A percentile compares a stretch with the other conserved stretches of the same genome.
Conservation (phyloP, 23 tunicate genomes). For the Ciona savignyi region DNA sequence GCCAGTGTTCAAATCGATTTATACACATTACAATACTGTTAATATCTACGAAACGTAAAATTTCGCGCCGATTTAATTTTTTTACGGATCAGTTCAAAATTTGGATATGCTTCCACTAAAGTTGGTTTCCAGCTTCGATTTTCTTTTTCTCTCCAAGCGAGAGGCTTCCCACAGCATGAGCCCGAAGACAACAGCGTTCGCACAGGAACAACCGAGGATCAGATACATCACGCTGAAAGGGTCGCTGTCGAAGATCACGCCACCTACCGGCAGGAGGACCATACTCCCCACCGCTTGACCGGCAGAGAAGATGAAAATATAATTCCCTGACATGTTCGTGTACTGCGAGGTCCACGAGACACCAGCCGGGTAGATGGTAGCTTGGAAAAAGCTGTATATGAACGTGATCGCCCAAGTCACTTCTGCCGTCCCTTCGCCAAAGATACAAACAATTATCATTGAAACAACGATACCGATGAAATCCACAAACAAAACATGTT, state of each 20-base stretch:
- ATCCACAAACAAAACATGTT: constrained; percentile 48
- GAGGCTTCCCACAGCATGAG: constrained; percentile 54
- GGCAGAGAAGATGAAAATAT: constrained; percentile 82
- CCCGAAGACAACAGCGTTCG: constrained; percentile 47
- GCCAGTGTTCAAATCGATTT: too few species aligned
- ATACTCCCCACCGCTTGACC: constrained; percentile 94
- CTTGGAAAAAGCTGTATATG: constrained; percentile 78
- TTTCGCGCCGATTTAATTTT: too few species aligned
- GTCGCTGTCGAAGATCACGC: constrained; percentile 59
- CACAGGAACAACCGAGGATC: constrained; percentile 65
- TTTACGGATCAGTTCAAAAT: too few species aligned
- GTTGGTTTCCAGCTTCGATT: too few species aligned
- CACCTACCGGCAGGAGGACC: constrained; percentile 81
- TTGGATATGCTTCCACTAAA: too few species aligned
- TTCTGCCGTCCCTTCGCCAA: constrained; percentile 42
- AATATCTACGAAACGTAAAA: too few species aligned
- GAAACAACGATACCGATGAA: constrained; percentile 57
- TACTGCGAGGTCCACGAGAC: constrained; percentile 88
- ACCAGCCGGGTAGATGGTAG: constrained; percentile 83
- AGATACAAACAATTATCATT: constrained; percentile 64
- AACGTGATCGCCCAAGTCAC: constrained; percentile 90
- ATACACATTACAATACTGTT: too few species aligned
- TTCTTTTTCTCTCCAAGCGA: constrained; percentile 18
- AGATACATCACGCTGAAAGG: constrained; percentile 90
- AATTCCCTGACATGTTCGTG: constrained; percentile 96